Percentiles rank a stretch among this genome's conserved stretches.
Conservation (phyloP, 2,113 vertebrate species). For the Sprattus sprattus region DNA sequence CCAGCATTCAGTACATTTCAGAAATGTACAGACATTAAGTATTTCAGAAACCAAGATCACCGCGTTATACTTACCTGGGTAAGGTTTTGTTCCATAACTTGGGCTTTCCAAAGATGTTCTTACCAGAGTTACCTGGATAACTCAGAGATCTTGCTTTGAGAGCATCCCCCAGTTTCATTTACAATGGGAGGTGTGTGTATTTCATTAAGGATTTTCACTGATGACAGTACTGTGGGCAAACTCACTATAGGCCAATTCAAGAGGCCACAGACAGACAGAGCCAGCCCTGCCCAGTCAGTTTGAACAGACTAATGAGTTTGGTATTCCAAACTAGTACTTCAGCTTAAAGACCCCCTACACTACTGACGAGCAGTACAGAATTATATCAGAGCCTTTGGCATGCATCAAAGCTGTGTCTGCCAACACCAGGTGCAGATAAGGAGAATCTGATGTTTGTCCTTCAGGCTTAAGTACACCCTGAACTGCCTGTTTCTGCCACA, state of each 20-base stretch:
- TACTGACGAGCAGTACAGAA: neutral
- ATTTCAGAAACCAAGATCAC: too few species aligned
- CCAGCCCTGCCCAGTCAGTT: neutral
- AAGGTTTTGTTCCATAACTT: neutral
- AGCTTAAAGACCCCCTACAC: neutral
- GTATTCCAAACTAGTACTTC: neutral
- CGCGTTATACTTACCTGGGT: too few species aligned
- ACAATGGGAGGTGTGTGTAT: neutral
- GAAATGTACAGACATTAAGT: neutral
- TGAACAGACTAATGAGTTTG: neutral
- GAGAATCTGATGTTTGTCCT: neutral
- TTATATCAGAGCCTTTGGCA: too few species aligned
- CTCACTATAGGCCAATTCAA: neutral
- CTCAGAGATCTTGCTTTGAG: neutral
- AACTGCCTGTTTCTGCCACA: neutral
- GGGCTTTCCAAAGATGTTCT: neutral
- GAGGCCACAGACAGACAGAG: neutral
- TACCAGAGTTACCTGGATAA: neutral
- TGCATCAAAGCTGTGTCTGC: too few species aligned
- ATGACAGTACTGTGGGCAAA: neutral
- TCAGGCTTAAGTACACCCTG: neutral
- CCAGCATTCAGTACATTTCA: neutral
- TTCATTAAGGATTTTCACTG: neutral
- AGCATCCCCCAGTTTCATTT: neutral
- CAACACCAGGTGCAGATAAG: too few species aligned